Base-by-base conservation (phyloP, 2,888 invertebrate species). In the Pseudeuparius sepicola region DNA sequence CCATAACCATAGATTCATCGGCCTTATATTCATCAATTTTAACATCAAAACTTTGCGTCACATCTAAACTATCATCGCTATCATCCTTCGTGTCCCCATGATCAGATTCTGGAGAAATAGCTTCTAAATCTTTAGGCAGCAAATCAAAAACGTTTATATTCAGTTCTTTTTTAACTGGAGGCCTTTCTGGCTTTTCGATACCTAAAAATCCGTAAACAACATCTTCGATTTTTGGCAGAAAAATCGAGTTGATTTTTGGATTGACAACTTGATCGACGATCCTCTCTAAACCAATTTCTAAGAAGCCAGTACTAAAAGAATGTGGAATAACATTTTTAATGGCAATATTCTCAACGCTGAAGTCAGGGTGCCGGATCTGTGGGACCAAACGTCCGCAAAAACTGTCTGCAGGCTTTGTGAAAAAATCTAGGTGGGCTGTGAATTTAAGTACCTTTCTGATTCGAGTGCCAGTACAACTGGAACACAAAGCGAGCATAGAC, bases 221-320 rank as follows among this genome's bases (percentile, higher is more conserved):
- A 51, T 89, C 86, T 61, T 90, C 89, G 5, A 94, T 85, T 69
- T 86, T 81, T 1, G 92, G 87, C 55, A 86, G 79, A 57, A 93
- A 89, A 7, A 87, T 76, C 2, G 84, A 75, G 43, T 79, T 76
- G 4, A 93, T 84, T 67, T 93, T 93, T 0, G 90, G 89, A 60
- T 90, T 89, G 0, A 94, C 89, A 1, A 93, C 90, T 68, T 96
- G 94, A 57, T 93, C 92, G 0, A 94, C 90, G 43, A 96, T 90
- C 45, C 92, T 75, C 59, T 93, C 90, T 2, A 94, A 87, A 5
- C 94, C 94, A 46, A 79, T 81, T 52, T 89, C 87, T 45, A 94
- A 66, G 61, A 84, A 89, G 26, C 87, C 86, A 34, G 87, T 85
- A 54, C 88, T 88, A 65, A 30, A 63, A 65, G 32, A 15, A 10